Conservation (phyloP, 1,140 invertebrate genomes). For the Danaus melanippus region DNA sequence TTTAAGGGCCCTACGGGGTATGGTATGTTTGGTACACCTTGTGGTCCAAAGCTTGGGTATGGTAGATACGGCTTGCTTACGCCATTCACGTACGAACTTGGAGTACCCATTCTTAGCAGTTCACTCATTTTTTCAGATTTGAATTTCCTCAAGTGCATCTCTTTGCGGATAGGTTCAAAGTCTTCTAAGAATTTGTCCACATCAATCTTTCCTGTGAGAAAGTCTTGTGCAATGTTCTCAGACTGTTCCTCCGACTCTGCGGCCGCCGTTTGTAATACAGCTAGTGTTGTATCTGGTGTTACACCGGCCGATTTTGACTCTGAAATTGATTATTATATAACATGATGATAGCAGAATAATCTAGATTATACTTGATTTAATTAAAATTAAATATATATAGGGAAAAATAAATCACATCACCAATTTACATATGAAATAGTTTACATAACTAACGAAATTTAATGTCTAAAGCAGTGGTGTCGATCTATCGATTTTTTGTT, state of each 20-base stretch:
- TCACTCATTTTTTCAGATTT: slow-evolving; percentile 92
- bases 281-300: slow-evolving; percentile 85
- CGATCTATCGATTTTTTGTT: no score
- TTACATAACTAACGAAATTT: no score
- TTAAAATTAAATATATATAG: neutral
- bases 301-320: slow-evolving; percentile 80
- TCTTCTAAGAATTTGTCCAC: slow-evolving; percentile 86
- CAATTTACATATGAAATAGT: no score
- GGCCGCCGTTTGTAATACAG: slow-evolving; percentile 86
- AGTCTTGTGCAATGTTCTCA: slow-evolving; percentile 84
- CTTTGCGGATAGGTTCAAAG: slow-evolving; percentile 80
- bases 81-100: slow-evolving; percentile 53
- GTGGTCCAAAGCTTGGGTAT: slow-evolving; percentile 57
- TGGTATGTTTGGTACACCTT: slow-evolving; percentile 56
- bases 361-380: neutral
- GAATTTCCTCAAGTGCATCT: slow-evolving; percentile 85
- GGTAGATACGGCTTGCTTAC: slow-evolving; percentile 51
- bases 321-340: slow-evolving; percentile 39
- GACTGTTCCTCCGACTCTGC: slow-evolving; percentile 92
- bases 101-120: slow-evolving; percentile 72
- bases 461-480: no score
- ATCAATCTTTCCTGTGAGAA: slow-evolving; percentile 80
- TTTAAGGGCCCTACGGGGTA: slow-evolving; percentile 73
- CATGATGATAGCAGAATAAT: neutral
- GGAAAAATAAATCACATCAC: no score